A percentile compares a stretch with the other conserved stretches of the same genome.
phyloP scores from a whole-genome alignment of 2,888 invertebrate genomes.

The Cantharis flavilabris region DNA sequence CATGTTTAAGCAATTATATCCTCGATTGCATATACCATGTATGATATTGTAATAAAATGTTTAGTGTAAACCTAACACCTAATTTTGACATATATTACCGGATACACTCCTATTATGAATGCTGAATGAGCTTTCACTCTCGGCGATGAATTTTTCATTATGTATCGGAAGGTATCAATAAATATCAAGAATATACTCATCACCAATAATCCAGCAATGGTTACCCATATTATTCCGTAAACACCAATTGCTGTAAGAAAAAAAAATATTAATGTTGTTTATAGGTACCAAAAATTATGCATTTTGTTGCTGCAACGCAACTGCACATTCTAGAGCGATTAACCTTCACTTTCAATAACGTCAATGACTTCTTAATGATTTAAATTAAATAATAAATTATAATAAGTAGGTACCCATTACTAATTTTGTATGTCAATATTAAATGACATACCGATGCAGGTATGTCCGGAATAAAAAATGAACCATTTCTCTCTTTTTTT shows the following conservation, averaged over 20 bases:
- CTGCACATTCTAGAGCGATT: neutral
- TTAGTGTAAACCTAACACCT: neutral
- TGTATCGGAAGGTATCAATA: constrained; percentile 60
- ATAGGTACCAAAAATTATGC: neutral
- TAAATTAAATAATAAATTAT: neutral
- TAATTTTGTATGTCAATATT: neutral
- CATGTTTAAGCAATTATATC: neutral
- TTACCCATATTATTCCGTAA: constrained; percentile 62
- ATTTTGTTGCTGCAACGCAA: neutral
- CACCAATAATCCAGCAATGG: constrained; percentile 59
- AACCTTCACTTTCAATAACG: neutral
- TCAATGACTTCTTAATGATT: neutral
- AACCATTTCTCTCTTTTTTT: too few species aligned
- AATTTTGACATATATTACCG: constrained; percentile 56
- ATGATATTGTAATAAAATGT: neutral
- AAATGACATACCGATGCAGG: neutral
- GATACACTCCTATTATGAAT: constrained; percentile 66
- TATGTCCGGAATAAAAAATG: neutral
- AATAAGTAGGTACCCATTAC: neutral
- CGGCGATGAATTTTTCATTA: constrained; percentile 60
- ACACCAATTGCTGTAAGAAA: constrained; percentile 60
- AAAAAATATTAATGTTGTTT: too few species aligned
- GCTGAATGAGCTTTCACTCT: constrained; percentile 60
- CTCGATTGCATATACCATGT: neutral
- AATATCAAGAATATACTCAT: constrained; percentile 59